A percentile compares a stretch with the other conserved stretches of the same genome.
Evolutionary conservation across 1,140 invertebrate species (phyloP).

Genomic region (Ctenoplectra terminalis): DNA sequence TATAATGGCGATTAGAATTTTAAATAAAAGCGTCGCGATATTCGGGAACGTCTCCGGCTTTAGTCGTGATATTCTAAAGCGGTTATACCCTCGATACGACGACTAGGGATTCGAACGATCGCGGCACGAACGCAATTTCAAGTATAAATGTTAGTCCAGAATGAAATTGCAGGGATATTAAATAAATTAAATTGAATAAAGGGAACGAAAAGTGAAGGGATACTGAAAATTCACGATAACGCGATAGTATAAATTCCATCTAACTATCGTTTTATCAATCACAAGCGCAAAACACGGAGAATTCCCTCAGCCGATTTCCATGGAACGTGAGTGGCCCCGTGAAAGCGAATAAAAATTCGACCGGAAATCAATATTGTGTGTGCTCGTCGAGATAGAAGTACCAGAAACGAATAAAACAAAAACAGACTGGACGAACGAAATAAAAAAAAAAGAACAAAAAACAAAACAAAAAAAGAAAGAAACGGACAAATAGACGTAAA

Average conservation of each 20-base stretch:
- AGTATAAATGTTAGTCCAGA: too few relatives aligned
- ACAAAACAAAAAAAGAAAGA: background rate
- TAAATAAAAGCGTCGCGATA: background rate
- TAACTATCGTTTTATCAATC: conserved; percentile 43
- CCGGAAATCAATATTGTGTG: conserved; percentile 44
- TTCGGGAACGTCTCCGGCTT: too few relatives aligned
- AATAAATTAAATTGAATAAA: background rate
- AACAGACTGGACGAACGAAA: background rate
- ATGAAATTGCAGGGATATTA: too few relatives aligned
- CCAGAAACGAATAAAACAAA: conserved; percentile 24
- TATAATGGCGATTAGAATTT: conserved; percentile 25
- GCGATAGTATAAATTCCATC: conserved; percentile 1
- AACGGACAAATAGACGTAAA: background rate
- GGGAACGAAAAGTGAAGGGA: background rate
- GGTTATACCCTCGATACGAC: too few relatives aligned
- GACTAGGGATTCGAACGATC: too few relatives aligned
- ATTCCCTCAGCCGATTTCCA: conserved; percentile 19
- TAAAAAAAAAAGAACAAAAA: background rate
- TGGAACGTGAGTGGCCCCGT: background rate
- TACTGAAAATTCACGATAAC: background rate
- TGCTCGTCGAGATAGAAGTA: conserved; percentile 27
- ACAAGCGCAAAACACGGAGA: conserved; percentile 17
- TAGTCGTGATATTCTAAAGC: too few relatives aligned
- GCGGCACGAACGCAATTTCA: too few relatives aligned
- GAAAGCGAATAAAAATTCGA: conserved; percentile 45